Conservation (phyloP, 2,113 vertebrate genomes). For the Boleophthalmus pectinirostris region DNA sequence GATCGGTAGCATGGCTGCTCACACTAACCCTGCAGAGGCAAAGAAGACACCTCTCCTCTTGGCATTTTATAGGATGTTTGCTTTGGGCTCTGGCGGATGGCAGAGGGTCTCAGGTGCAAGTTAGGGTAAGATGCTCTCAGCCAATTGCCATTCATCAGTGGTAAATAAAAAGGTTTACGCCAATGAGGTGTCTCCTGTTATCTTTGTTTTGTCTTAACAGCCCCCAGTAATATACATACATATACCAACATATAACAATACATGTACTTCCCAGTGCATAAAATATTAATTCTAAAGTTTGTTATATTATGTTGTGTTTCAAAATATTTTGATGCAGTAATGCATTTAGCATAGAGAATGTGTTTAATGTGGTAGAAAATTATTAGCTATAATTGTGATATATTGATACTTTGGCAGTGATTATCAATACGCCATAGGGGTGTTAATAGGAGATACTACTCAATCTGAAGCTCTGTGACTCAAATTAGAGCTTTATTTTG, state of each 20-base stretch:
- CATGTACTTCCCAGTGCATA: not conserved
- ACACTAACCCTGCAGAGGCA: not conserved
- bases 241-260: no score
- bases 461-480: no score
- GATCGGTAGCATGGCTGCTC: conserved; percentile 59
- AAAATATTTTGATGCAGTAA: no score
- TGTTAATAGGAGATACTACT: no score
- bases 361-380: no score
- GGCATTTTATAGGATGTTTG: conserved; percentile 44
- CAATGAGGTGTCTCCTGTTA: conserved; percentile 5
- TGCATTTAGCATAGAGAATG: no score
- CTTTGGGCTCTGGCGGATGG: conserved; percentile 6
- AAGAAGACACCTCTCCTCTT: conserved; percentile 4
- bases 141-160: conserved; percentile 41
- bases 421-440: no score
- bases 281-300: not conserved
- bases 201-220: conserved; percentile 5
- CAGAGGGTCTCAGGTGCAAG: not conserved
- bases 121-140: conserved; percentile 8
- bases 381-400: no score
- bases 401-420: no score
- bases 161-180: conserved; percentile 29
- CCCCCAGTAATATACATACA: not conserved
- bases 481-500: no score
- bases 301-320: not conserved